A percentile compares a stretch with the other conserved stretches of the same genome.
phyloP scores from a whole-genome alignment of 2,113 vertebrate species.

The Salvelinus alpinus region DNA sequence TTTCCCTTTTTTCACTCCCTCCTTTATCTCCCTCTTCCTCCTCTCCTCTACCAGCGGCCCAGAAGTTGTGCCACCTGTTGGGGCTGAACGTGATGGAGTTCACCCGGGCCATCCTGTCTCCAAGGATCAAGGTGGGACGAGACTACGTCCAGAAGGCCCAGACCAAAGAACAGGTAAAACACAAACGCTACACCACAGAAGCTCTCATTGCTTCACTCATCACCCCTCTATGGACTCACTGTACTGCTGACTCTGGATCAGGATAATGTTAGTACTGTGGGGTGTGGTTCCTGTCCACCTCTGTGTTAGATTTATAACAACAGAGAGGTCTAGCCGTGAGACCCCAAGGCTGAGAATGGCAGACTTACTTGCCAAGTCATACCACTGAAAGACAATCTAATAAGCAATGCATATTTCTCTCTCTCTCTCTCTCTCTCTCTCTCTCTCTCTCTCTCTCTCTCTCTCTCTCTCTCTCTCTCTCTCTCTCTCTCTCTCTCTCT shows the following conservation, averaged over 20 bases:
- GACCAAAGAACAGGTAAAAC: constrained; percentile 92
- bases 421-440: neutral
- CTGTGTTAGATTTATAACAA: neutral
- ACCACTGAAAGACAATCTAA: neutral
- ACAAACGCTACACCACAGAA: neutral
- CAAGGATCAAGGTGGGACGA: constrained; percentile 96
- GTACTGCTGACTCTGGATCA: constrained; percentile 3
- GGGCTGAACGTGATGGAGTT: constrained; percentile 99
- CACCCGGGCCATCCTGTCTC: constrained; percentile 93
- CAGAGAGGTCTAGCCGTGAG: neutral
- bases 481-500: neutral
- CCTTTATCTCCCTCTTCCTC: neutral
- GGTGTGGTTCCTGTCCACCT: neutral
- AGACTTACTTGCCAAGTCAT: neutral
- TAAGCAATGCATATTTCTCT: neutral
- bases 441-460: neutral
- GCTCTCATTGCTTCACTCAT: neutral
- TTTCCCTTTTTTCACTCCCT: neutral
- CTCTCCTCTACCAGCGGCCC: constrained; percentile 79
- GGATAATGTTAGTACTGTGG: neutral
- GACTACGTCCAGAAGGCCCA: constrained; percentile 99
- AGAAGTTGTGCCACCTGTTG: constrained; percentile 96
- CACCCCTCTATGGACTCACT: neutral
- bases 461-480: neutral
- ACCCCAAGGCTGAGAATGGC: neutral